phyloP scores from a whole-genome alignment of 2,113 vertebrate species.

The Eudyptes chrysolophus region DNA sequence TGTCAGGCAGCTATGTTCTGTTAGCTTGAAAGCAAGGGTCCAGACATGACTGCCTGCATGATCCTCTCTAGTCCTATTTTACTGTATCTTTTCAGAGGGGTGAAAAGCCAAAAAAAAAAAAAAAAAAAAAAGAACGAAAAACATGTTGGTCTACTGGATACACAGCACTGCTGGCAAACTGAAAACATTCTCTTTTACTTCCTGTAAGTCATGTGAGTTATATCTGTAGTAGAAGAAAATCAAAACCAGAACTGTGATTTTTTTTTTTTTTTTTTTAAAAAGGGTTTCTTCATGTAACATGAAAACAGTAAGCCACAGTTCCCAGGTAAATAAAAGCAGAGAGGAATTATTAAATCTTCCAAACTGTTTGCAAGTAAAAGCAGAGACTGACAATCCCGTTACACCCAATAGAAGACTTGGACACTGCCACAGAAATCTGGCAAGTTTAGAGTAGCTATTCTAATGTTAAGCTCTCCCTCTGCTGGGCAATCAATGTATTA shows the following conservation, averaged over 20 bases:
- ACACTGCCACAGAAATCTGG: not conserved
- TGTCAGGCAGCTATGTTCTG: not conserved
- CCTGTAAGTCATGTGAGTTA: not conserved
- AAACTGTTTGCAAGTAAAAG: not conserved
- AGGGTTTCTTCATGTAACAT: not conserved
- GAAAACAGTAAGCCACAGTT: not conserved
- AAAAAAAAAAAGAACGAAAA: not conserved
- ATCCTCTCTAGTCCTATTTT: not conserved
- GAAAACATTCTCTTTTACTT: not conserved
- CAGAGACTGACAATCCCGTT: not conserved
- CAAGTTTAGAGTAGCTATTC: not conserved
- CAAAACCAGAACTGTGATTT: not conserved
- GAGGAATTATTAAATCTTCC: not conserved
- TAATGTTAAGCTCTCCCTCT: conserved; percentile 71
- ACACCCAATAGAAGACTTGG: not conserved
- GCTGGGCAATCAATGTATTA: conserved; percentile 1
- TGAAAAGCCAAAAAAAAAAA: not conserved
- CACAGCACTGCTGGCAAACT: not conserved
- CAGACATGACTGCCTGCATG: not conserved
- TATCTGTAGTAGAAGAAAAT: not conserved
- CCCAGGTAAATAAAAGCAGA: not conserved
- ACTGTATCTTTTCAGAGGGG: not conserved
- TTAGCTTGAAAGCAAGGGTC: not conserved
- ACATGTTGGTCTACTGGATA: not conserved
- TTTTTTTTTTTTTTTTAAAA: not conserved